These are phyloP conservation scores for Stichopus horrens DNA, from an alignment of 53 echinoderm and acorn worm genomes.

Conservation along the genomic window DNA sequence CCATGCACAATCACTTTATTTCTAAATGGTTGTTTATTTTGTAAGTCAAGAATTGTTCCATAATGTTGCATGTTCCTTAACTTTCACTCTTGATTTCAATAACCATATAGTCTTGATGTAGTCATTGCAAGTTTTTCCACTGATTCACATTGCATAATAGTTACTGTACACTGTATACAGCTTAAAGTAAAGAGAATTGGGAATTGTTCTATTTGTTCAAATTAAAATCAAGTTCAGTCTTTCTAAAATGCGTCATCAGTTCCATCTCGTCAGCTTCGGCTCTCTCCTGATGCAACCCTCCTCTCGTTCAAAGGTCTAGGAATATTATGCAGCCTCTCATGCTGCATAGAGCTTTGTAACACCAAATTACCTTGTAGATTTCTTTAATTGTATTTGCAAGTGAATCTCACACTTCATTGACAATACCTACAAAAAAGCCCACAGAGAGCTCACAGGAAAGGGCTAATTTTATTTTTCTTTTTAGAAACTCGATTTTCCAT, in stretches of 20 bases:
- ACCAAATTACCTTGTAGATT: not conserved
- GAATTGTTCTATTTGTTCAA: not conserved
- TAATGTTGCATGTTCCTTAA: no score
- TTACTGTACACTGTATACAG: not conserved
- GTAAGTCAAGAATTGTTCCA: no score
- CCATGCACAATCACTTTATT: no score
- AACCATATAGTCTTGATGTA: no score
- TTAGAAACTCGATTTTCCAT: not conserved
- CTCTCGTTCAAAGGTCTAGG: not conserved
- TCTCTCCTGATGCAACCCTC: no score
- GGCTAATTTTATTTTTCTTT: not conserved
- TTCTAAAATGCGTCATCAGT: not conserved
- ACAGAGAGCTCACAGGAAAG: not conserved
- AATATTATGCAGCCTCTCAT: not conserved
- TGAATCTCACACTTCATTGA: not conserved
- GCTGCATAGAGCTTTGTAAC: not conserved
- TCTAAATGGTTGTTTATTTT: no score
- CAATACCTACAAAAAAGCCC: not conserved
- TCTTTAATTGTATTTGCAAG: not conserved
- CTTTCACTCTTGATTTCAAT: no score
- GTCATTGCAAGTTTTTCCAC: not conserved
- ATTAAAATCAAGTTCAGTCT: not conserved
- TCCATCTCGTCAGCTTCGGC: not conserved
- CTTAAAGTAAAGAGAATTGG: not conserved
- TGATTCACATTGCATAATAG: not conserved